phyloP scores from a whole-genome alignment of 37 sponge, comb jelly and placozoan species.

The Halichondria panicea region DNA sequence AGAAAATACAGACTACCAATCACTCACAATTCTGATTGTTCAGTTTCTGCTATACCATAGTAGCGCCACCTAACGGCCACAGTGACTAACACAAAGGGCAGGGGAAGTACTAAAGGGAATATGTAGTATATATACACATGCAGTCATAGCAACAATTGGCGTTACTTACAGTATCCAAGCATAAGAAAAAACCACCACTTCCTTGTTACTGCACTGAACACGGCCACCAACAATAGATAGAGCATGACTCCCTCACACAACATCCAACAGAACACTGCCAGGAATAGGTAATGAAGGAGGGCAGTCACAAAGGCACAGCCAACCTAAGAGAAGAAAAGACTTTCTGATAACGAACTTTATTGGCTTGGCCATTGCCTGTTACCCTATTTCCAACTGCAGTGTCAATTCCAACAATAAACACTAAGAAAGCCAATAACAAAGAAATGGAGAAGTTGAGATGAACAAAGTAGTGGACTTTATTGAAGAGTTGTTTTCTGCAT shows the following conservation, averaged over 20 bases:
- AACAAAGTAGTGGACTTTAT: no score
- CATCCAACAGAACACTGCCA: constrained; percentile 69
- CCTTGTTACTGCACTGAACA: constrained; percentile 47
- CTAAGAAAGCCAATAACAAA: constrained; percentile 8
- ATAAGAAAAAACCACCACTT: constrained; percentile 68
- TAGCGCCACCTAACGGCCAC: not conserved
- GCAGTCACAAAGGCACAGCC: constrained; percentile 50
- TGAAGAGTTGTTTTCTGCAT: not conserved
- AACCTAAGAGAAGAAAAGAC: constrained; percentile 13
- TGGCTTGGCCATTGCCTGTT: no score
- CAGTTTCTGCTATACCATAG: constrained; percentile 13
- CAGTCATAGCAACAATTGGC: not conserved
- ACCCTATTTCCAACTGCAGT: not conserved
- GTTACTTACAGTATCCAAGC: constrained; percentile 56
- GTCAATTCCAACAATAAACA: no score
- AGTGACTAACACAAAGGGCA: constrained; percentile 12
- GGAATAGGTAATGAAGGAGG: constrained; percentile 55
- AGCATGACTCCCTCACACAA: constrained; percentile 77
- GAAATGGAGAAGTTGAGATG: constrained; percentile 18
- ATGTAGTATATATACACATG: not conserved
- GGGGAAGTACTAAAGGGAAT: constrained; percentile 16
- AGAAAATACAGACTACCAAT: not conserved
- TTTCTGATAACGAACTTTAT: no score
- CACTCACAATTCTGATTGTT: constrained; percentile 16
- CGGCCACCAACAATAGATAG: constrained; percentile 60